Conservation (phyloP, 1,140 invertebrate genomes). For the Galleria mellonella region DNA sequence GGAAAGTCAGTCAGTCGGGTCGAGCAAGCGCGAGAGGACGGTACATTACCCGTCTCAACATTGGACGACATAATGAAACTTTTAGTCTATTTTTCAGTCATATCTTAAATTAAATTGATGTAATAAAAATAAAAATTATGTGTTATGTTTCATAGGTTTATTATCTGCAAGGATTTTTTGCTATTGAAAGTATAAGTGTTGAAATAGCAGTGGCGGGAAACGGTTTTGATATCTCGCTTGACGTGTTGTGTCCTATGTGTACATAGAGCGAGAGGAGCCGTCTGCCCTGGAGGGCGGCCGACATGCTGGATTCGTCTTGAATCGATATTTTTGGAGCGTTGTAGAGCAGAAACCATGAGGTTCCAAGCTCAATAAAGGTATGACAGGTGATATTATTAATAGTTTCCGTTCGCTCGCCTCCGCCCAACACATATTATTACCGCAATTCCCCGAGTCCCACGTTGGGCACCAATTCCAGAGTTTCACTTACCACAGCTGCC, state of each 20-base stretch:
- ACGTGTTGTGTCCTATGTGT: slow-evolving; percentile 73
- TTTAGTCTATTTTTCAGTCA: slow-evolving; percentile 50
- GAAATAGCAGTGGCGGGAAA: slow-evolving; percentile 71
- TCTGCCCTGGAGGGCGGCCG: slow-evolving; percentile 69
- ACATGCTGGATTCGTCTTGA: slow-evolving; percentile 72
- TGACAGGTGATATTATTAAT: slow-evolving; percentile 40
- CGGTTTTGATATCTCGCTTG: slow-evolving; percentile 70
- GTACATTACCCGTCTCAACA: slow-evolving; percentile 29
- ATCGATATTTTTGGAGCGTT: slow-evolving; percentile 72
- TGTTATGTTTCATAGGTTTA: slow-evolving; percentile 18
- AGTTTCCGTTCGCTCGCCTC: slow-evolving; percentile 15
- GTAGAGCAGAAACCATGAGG: slow-evolving; percentile 65
- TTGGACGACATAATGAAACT: slow-evolving; percentile 48
- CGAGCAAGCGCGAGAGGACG: slow-evolving; percentile 49
- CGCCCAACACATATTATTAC: slow-evolving; percentile 9
- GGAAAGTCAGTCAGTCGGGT: slow-evolving; percentile 68
- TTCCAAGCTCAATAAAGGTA: slow-evolving; percentile 66
- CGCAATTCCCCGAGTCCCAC: slow-evolving; percentile 7
- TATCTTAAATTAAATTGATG: slow-evolving; percentile 27
- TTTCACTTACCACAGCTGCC: neutral
- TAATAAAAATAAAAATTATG: slow-evolving; percentile 1
- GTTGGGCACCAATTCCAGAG: slow-evolving; percentile 19
- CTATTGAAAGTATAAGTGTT: slow-evolving; percentile 41
- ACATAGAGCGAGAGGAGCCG: slow-evolving; percentile 64
- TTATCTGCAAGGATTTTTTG: slow-evolving; percentile 3